Evolutionary conservation across 2,888 invertebrate genomes (phyloP).

Genomic region (Conchocele bisecta): DNA sequence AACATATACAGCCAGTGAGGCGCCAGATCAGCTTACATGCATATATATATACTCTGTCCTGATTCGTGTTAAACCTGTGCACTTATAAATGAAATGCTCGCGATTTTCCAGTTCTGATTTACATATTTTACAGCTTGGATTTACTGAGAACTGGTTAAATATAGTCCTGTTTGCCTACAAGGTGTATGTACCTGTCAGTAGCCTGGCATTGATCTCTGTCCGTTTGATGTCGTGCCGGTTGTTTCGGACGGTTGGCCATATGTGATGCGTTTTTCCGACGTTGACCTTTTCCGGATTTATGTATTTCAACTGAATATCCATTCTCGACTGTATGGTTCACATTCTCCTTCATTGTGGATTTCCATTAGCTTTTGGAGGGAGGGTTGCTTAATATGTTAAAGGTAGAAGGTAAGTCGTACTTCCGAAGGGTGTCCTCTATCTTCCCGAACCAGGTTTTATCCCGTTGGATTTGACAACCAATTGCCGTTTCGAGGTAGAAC

Average conservation of each 20-base stretch:
- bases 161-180: slow-evolving; percentile 1
- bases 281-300: neutral
- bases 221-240: no score
- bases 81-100: no score
- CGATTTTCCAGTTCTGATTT: neutral
- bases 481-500: no score
- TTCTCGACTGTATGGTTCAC: no score
- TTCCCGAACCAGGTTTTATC: neutral
- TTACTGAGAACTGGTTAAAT: neutral
- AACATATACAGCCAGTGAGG: no score
- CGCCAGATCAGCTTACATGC: no score
- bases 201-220: neutral
- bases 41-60: no score
- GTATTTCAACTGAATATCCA: neutral
- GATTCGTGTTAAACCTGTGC: no score
- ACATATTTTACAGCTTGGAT: slow-evolving; percentile 6
- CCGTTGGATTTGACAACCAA: no score
- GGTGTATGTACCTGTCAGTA: slow-evolving; percentile 1
- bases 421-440: neutral
- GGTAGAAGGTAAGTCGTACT: neutral
- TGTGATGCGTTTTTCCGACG: neutral
- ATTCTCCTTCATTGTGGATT: neutral
- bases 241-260: no score
- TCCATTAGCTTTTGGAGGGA: neutral
- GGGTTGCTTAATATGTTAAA: neutral